Percentiles rank a stretch among this genome's conserved stretches.
Conservation (phyloP, 2,888 invertebrate genomes). For the Eubasilissa splendida region DNA sequence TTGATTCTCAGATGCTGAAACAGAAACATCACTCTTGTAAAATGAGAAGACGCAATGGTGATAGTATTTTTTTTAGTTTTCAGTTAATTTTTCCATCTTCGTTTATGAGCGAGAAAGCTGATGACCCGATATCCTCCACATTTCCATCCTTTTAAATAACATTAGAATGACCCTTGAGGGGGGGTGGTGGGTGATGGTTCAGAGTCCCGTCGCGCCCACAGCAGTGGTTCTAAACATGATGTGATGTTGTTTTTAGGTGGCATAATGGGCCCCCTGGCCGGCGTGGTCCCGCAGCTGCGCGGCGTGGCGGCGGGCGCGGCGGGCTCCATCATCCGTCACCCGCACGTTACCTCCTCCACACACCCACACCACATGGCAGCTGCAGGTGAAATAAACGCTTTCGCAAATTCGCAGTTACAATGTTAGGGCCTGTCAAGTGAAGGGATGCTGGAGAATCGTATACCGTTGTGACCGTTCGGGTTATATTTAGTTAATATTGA, state of each 20-base stretch:
- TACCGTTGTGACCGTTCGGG: not conserved
- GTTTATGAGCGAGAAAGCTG: too few species aligned
- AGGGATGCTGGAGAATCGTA: not conserved
- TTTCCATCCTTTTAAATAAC: too few species aligned
- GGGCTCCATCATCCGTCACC: conserved; percentile 67
- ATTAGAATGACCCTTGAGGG: not conserved
- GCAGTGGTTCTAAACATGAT: not conserved
- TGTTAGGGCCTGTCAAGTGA: not conserved
- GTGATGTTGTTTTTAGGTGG: conserved; percentile 36
- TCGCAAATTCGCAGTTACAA: not conserved
- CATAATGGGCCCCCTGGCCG: conserved; percentile 48
- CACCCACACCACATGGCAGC: conserved; percentile 77
- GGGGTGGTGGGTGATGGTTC: not conserved
- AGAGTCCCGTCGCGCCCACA: not conserved
- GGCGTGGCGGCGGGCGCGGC: conserved; percentile 44
- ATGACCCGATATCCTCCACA: too few species aligned
- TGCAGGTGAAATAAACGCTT: conserved; percentile 55
- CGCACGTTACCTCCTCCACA: conserved; percentile 78
- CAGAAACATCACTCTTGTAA: too few species aligned
- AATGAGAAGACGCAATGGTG: too few species aligned
- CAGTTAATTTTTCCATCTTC: too few species aligned
- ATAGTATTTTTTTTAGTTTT: too few species aligned
- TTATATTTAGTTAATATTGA: conserved; percentile 3
- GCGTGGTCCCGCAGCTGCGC: conserved; percentile 36
- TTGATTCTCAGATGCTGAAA: too few species aligned